Evolutionary conservation across 2,113 vertebrate genomes (phyloP), one percentile per base, ranked within the genome.

Genomic region (Ia io): DNA sequence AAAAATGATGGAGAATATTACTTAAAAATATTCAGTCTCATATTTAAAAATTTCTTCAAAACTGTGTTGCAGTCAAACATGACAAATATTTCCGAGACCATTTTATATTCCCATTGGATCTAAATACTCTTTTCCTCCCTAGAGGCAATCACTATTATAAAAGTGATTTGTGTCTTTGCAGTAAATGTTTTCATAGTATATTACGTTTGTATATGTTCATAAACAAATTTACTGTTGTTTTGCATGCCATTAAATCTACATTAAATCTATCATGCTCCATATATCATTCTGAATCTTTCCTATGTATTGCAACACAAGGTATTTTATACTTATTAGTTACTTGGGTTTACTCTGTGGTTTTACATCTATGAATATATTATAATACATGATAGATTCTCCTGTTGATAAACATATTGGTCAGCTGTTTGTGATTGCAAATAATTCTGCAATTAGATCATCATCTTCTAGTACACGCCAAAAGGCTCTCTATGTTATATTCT

Each of bases 141-240:
- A 49, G 22, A 80, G 17, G 47, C 65, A 93, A 61, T 25, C 13
- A 25, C 69, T 88, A 6, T 88, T 84, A 74, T 91, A 86, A 91
- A 95, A 95, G 8, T 96, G 63, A 84, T 88, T 35, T 82, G 42
- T 77, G 30, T 61, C 51, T 84, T 84, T 83, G 17, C 23, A 93
- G 22, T 47, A 78, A 89, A 87, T 84, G 18, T 92, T 96, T 95
- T 93, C 90, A 73, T 59, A 77, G 69, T 65, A 3, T 82, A 82
- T 82, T 93, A 42, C 16, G 53, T 95, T 87, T 96, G 30, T 73
- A 88, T 40, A 63, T 89, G 71, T 59, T 51, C 65, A 86, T 82
- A 94, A 93, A 89, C 2, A 95, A 84, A 70, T 91, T 93, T 94
- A 86, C 42, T 86, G 2, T 88, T 88, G 44, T 67, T 86, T 59